Evolutionary conservation across 2,888 invertebrate species (phyloP), one percentile per base, ranked within the genome.

Genomic region (Cremastinae sp.): DNA sequence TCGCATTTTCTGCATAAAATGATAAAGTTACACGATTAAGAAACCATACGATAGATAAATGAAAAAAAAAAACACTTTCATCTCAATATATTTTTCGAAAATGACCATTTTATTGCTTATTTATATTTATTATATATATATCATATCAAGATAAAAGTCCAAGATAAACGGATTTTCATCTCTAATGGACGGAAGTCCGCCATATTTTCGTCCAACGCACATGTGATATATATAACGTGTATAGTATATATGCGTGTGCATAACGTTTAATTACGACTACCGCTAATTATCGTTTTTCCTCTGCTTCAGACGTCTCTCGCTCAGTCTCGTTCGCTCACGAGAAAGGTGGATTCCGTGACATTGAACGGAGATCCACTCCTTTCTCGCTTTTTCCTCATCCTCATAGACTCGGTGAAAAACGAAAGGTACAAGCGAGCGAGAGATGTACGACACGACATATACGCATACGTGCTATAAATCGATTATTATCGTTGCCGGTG

Each of bases 221-320:
- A 5, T 28, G 5, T n/a, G n/a, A n/a, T n/a, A n/a, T n/a, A n/a
- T n/a, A n/a, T n/a, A 5, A 28, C 12, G 41, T 2, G 61, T 66
- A 66, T 65, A 49, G n/a, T 38, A 49, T 51, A 41, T 62, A 71
- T 73, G 70, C 76, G 70, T 76, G 74, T 79, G n/a, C n/a, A n/a
- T n/a, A 71, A 74, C 80, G 80, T 82, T 85, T 84, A 85, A 85
- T 85, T 85, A 82, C 80, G 74, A 62, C 80, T 77, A 81, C 81
- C 81, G 80, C 81, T 84, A 85, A 84, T 85, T 84, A 82, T 74
- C 76, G 69, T 85, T 85, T 85, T 83, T 84, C 64, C 69, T 45
- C 14, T 45, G 49, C 75, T 53, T 53, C 2, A 4, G 8, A 2
- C 41, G 12, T 12, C 65, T 74, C 49, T 49, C 65, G 72, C 49